Base-by-base conservation (phyloP, 2,797 vertebrate species). In the Takifugu rubripes region DNA sequence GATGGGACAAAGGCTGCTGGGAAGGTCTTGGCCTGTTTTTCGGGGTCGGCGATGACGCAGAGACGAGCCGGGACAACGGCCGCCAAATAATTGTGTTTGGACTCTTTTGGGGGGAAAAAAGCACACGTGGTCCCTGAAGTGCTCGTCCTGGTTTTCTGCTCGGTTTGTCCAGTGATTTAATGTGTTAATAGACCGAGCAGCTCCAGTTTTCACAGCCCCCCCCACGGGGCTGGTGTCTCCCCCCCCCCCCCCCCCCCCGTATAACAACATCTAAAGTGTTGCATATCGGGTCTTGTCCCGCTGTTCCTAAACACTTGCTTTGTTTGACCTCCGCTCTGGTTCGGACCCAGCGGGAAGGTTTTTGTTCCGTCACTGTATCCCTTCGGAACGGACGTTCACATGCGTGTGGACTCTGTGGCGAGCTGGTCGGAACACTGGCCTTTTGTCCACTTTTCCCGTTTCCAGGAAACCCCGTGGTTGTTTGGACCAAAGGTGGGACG, bases 401-500 rank as follows among this genome's bases (percentile, higher is more conserved):
- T 47, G 55, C 10, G 56, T 40, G 52, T 27, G 54, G 72, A 50
- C 53, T 43, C 64, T 61, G 58, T 40, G 49, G 15, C 58, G 67
- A 83, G 69, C 69, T 61, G 65, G 29, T 26, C 54, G 26, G 49
- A 54, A 83, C 77, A 78, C 77, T 72, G 69, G 69, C 24, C 72
- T 67, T 68, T 78, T 81, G 76, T 81, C 54, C 5, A 53, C 24
- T 52, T 84, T 79, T 84, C 70, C 72, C 54, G 59, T 72, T 43
- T 2, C 53, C 59, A 69, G 69, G 75, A 86, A 85, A 68, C 64
- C 40, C 54, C 8, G 2, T 52, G 52, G 57, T 62, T 88, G 75
- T 87, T 89, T 87, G 61, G 61, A 79, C 61, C 78, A 78, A 77
- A 72, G 68, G 82, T 70, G 65, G 63, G 75, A 71, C 8, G 14